phyloP scores from a whole-genome alignment of 2,888 invertebrate genomes.

The Argyresthia goedartella region DNA sequence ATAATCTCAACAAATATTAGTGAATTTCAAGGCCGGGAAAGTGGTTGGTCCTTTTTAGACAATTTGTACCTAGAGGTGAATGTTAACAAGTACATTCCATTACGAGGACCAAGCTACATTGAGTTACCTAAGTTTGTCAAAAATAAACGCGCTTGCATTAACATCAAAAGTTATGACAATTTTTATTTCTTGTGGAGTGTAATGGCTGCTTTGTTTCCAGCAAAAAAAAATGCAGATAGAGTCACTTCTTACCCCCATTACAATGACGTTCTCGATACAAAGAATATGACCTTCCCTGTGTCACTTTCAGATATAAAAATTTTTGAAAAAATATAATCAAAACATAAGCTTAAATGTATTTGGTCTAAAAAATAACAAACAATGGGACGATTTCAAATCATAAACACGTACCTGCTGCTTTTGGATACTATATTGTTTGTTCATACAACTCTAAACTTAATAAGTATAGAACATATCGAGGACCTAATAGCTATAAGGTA shows the following conservation, averaged over 20 bases:
- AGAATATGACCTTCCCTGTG: background rate
- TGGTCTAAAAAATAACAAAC: too few species aligned
- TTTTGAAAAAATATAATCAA: background rate
- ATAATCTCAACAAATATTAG: background rate
- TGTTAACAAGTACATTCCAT: too few species aligned
- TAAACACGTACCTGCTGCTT: too few species aligned
- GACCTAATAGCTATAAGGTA: too few species aligned
- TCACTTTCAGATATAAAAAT: background rate
- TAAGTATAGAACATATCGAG: too few species aligned
- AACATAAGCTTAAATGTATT: too few species aligned
- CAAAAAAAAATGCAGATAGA: too few species aligned
- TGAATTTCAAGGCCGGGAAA: background rate
- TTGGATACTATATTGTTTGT: too few species aligned
- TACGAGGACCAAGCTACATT: too few species aligned
- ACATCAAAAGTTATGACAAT: background rate
- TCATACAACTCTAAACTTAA: too few species aligned
- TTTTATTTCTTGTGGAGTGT: background rate
- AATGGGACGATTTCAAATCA: too few species aligned
- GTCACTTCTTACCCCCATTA: background rate
- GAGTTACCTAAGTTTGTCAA: background rate
- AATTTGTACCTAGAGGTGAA: too few species aligned
- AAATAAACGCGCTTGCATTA: background rate
- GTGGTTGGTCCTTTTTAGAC: background rate
- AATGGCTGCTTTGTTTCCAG: background rate
- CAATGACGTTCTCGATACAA: background rate